These are phyloP conservation scores for Bos javanicus DNA, from an alignment of 2,113 vertebrate species.

Conservation along the genomic window DNA sequence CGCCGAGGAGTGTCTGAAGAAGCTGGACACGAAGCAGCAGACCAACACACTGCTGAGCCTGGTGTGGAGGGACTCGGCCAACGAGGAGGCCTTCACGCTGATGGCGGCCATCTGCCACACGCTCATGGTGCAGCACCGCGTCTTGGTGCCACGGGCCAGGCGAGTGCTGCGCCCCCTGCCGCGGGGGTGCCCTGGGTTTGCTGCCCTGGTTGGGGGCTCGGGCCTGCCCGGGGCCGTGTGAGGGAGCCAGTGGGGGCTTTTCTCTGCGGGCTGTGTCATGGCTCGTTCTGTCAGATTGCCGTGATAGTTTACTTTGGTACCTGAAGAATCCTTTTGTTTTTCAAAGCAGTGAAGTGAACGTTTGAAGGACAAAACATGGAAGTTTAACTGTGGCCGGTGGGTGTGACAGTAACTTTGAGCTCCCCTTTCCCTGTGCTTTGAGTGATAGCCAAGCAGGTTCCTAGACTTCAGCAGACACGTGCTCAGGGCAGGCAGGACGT, in stretches of 20 bases:
- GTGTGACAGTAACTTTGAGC: neutral
- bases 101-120: slow-evolving; percentile 98
- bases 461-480: neutral
- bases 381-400: neutral
- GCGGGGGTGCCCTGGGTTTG: neutral
- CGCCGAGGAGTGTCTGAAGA: slow-evolving; percentile 94
- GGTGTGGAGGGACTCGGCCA: slow-evolving; percentile 97
- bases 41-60: slow-evolving; percentile 93
- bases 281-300: no score
- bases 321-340: neutral
- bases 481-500: accelerated
- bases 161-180: slow-evolving; percentile 39
- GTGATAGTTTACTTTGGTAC: neutral
- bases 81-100: slow-evolving; percentile 91
- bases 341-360: neutral
- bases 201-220: neutral
- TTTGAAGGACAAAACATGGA: neutral
- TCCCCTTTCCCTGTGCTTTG: neutral
- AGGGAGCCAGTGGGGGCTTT: accelerated
- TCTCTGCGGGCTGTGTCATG: no score
- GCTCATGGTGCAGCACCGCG: slow-evolving; percentile 97
- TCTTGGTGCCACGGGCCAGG: slow-evolving; percentile 99
- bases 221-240: neutral
- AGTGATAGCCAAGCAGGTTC: neutral
- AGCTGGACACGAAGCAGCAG: slow-evolving; percentile 96